Evolutionary conservation across 2,888 invertebrate genomes (phyloP), one percentile per base, ranked within the genome.

Genomic region (Phlogophora meticulosa): DNA sequence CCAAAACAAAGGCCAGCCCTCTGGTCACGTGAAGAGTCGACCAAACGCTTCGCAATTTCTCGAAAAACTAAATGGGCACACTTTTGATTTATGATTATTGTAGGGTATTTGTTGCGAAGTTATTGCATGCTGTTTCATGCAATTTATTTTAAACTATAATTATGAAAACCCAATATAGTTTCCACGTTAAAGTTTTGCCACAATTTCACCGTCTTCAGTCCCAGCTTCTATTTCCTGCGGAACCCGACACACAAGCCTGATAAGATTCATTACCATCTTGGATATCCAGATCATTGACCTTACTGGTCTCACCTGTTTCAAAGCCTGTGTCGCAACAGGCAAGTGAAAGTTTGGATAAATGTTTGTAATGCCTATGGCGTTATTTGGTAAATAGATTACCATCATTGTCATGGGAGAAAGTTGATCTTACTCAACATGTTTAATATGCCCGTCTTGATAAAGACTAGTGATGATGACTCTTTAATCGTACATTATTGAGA

Each of bases 261-360:
- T 59, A 59, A 59, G 17, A 66, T 67, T 57, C 17, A 56, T 62
- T 40, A 20, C 40, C 28, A 24, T 46, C 11, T 67, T 36, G 34
- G 51, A 48, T 38, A 36, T 55, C 38, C 51, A 65, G 81, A 68
- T 64, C 76, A 72, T 67, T 61, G 81, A 81, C 81, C 79, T 58
- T 45, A 36, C 70, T 57, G 38, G 71, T 62, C 42, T 28, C 60
- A 73, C 59, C 57, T 48, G 59, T 68, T 55, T 58, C 55, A 72
- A 64, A 57, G 67, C 72, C 79, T 65, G 79, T 81, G 82, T 78
- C 75, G 85, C 81, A 84, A 86, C 71, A 34, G 68, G 58, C 52
- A 57, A 84, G 85, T 87, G 87, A 87, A 87, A 87, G 87, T 87
- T 86, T 80, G 78, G 83, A 86, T 83, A 84, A 85, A 83, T 73